These are phyloP conservation scores for Tetragonula carbonaria DNA, from an alignment of 2,888 invertebrate genomes.

Conservation along the genomic window DNA sequence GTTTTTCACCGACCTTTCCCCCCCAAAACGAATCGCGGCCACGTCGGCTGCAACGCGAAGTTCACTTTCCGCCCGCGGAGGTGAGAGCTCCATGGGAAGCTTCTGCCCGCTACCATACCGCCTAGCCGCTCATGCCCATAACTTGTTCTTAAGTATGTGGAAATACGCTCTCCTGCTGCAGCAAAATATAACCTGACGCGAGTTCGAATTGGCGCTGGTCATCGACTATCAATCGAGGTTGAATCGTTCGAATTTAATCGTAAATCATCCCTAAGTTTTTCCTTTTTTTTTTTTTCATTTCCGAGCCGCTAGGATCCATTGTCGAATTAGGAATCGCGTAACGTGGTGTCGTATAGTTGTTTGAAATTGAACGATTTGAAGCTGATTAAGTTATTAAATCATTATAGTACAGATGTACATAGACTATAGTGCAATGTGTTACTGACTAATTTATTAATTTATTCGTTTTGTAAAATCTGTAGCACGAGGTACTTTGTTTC, in stretches of 20 bases:
- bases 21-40: slow-evolving; percentile 76
- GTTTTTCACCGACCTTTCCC: slow-evolving; percentile 79
- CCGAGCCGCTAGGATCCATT: no score
- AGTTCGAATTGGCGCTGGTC: slow-evolving; percentile 34
- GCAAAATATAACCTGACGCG: slow-evolving; percentile 20
- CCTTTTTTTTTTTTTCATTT: no score
- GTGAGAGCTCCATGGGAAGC: slow-evolving; percentile 84
- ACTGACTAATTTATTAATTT: no score
- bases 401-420: no score
- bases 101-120: slow-evolving; percentile 78
- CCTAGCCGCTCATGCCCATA: slow-evolving; percentile 70
- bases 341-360: no score
- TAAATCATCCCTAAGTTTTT: neutral
- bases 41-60: slow-evolving; percentile 72
- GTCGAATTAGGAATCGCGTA: no score
- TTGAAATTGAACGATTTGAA: no score
- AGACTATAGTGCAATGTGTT: no score
- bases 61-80: slow-evolving; percentile 83
- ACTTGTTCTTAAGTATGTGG: slow-evolving; percentile 72
- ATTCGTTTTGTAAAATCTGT: no score
- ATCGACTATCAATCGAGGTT: neutral
- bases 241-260: slow-evolving; percentile 44
- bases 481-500: no score
- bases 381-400: no score
- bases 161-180: slow-evolving; percentile 54